These are phyloP conservation scores for Cephalotes varians DNA, from an alignment of 2,888 invertebrate genomes.

Conservation along the genomic window DNA sequence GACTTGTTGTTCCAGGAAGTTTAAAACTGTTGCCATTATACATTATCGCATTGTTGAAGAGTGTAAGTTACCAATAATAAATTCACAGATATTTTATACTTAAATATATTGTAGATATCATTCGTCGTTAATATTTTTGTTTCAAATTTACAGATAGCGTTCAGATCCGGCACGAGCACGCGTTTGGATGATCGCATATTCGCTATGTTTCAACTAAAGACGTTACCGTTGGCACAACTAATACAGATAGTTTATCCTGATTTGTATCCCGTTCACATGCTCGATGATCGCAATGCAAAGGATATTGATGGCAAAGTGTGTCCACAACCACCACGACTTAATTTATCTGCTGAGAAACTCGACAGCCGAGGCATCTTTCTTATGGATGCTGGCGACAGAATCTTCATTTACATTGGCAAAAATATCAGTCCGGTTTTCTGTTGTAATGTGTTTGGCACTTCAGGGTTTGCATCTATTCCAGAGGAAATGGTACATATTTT, in stretches of 20 bases:
- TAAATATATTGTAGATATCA: background rate
- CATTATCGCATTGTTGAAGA: conserved; percentile 95
- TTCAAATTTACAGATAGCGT: conserved; percentile 90
- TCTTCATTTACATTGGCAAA: conserved; percentile 94
- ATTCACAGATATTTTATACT: background rate
- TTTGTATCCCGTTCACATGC: conserved; percentile 94
- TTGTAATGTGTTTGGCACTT: conserved; percentile 92
- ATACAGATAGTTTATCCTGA: conserved; percentile 96
- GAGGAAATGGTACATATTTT: conserved; percentile 88
- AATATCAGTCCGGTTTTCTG: conserved; percentile 92
- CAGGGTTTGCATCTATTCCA: conserved; percentile 90
- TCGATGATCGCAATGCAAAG: conserved; percentile 87
- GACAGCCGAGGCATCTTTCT: conserved; percentile 95
- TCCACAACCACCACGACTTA: conserved; percentile 92
- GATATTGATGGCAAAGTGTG: conserved; percentile 85
- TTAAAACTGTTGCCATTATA: conserved; percentile 95
- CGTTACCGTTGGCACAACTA: conserved; percentile 92
- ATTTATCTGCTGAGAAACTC: conserved; percentile 95
- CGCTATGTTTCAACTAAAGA: conserved; percentile 97
- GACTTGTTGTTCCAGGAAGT: conserved; percentile 92
- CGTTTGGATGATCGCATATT: conserved; percentile 97
- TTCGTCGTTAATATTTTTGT: background rate
- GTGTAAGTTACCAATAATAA: conserved; percentile 87
- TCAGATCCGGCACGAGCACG: conserved; percentile 95
- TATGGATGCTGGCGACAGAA: conserved; percentile 94